Percentiles rank a stretch among this genome's conserved stretches.
These are phyloP conservation scores for Petrocephalus zakoni DNA, from an alignment of 2,113 vertebrate species.

Conservation along the genomic window DNA sequence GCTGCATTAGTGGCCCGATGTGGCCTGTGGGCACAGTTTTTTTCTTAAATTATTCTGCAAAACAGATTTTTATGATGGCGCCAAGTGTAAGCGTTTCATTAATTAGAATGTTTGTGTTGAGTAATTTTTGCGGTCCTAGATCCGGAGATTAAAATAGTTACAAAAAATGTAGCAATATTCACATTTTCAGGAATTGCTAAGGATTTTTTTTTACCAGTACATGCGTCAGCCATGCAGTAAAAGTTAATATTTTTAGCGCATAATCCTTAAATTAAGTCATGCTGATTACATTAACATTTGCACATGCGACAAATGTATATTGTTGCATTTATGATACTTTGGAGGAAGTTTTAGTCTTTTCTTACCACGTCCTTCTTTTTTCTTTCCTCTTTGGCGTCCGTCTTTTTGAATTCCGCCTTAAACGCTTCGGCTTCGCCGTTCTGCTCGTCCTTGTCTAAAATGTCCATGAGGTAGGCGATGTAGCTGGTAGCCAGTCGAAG, in stretches of 20 bases:
- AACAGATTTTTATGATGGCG: not conserved
- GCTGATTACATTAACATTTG: not conserved
- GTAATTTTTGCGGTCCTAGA: not conserved
- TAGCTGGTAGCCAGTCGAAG: constrained; percentile 95
- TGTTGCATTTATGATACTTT: not conserved
- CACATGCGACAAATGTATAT: not conserved
- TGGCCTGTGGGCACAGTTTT: not conserved
- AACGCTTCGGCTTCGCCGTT: constrained; percentile 94
- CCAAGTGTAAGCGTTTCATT: not conserved
- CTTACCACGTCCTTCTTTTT: constrained; percentile 93
- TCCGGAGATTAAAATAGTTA: not conserved
- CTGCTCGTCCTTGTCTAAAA: constrained; percentile 94
- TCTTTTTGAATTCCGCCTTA: constrained; percentile 96
- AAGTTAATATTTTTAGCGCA: not conserved
- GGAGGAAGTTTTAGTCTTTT: constrained; percentile 10
- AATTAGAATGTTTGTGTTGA: not conserved
- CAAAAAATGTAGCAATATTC: not conserved
- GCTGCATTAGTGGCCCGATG: not conserved
- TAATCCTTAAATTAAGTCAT: not conserved
- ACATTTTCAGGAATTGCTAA: not conserved
- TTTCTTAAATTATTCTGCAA: not conserved
- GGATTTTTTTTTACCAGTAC: not conserved
- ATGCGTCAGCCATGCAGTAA: not conserved
- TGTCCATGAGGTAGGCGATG: constrained; percentile 99
- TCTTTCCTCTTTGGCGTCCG: constrained; percentile 88